Percentiles rank a stretch among this genome's conserved stretches.
Evolutionary conservation across 1,140 invertebrate genomes (phyloP).

Genomic region (Hermetia illucens): DNA sequence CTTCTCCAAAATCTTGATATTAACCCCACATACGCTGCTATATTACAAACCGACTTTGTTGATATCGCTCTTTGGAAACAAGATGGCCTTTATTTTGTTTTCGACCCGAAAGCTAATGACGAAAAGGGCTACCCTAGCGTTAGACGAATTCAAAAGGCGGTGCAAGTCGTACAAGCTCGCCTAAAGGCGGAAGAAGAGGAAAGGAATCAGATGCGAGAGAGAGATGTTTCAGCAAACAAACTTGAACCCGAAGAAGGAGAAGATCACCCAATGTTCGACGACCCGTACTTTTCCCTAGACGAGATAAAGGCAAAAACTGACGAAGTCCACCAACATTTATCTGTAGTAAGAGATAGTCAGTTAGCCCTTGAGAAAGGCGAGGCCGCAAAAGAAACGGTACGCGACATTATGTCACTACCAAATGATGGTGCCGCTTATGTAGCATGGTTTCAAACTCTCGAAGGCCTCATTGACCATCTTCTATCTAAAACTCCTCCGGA

Average conservation of each 20-base stretch:
- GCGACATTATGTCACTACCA: slow-evolving; percentile 3
- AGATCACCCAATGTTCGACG: neutral
- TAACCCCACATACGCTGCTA: too few species aligned
- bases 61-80: slow-evolving; percentile 19
- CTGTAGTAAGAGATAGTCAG: neutral
- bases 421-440: slow-evolving; percentile 17
- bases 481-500: slow-evolving; percentile 17
- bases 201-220: slow-evolving; percentile 10
- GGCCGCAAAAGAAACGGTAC: slow-evolving; percentile 4
- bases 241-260: slow-evolving; percentile 4
- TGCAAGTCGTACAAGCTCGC: neutral
- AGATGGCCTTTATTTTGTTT: slow-evolving; percentile 17
- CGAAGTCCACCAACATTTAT: neutral
- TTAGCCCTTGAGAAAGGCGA: too few species aligned
- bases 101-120: slow-evolving; percentile 23
- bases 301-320: neutral
- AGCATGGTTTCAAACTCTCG: slow-evolving; percentile 15
- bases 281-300: too few species aligned
- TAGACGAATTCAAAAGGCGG: neutral
- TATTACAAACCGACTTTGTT: slow-evolving; percentile 10
- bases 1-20: too few species aligned
- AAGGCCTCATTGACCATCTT: slow-evolving; percentile 16
- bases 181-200: slow-evolving; percentile 9
- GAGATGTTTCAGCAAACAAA: neutral
- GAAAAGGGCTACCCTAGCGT: slow-evolving; percentile 14